Evolutionary conservation across 1,140 invertebrate genomes (phyloP).

Genomic region (Trichonephila inaurata): DNA sequence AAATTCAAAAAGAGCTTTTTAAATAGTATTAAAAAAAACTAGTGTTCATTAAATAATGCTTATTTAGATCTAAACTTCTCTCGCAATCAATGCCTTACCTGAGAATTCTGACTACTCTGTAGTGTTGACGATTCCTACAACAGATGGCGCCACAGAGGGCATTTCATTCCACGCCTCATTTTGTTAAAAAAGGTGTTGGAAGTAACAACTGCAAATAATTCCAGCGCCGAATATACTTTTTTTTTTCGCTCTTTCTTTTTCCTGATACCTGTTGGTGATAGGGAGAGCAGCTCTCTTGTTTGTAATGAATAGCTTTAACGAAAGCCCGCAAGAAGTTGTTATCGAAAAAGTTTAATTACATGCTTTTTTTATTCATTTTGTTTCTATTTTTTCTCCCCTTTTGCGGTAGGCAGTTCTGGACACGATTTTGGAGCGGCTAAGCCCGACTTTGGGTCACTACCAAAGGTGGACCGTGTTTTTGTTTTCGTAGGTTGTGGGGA

Average conservation of each 20-base stretch:
- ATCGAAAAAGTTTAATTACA: slow-evolving; percentile 71
- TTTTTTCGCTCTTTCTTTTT: slow-evolving; percentile 17
- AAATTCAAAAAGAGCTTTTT: no score
- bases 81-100: no score
- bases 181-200: slow-evolving; percentile 52
- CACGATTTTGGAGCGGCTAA: slow-evolving; percentile 58
- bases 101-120: neutral
- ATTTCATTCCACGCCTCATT: slow-evolving; percentile 3
- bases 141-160: slow-evolving; percentile 59
- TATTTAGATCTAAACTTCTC: no score
- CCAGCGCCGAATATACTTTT: neutral
- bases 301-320: slow-evolving; percentile 71
- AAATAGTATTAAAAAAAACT: no score
- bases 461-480: slow-evolving; percentile 39
- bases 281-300: slow-evolving; percentile 36
- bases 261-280: slow-evolving; percentile 47
- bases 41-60: no score
- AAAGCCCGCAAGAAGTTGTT: slow-evolving; percentile 47
- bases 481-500: neutral
- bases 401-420: slow-evolving; percentile 63
- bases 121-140: slow-evolving; percentile 1
- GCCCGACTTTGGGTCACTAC: neutral
- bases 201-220: slow-evolving; percentile 59
- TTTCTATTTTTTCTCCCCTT: slow-evolving; percentile 21
- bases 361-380: slow-evolving; percentile 32